Conservation (phyloP, 2,113 vertebrate species). For the Falcunculus frontatus region DNA sequence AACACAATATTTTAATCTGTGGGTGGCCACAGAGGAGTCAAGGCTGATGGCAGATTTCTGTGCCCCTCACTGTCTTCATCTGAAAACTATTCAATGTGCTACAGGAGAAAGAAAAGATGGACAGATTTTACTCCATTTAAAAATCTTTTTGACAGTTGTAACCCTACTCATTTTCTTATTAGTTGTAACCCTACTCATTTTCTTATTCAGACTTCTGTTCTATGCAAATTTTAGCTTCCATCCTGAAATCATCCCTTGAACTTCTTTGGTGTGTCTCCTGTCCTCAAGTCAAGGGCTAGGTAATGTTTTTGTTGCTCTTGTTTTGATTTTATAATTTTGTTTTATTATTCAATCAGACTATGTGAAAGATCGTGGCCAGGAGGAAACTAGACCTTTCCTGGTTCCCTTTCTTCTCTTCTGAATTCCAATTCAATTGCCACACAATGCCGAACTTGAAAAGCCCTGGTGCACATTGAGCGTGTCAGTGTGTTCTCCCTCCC, state of each 20-base stretch:
- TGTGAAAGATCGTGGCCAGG: accelerated
- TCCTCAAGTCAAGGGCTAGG: background rate
- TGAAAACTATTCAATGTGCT: background rate
- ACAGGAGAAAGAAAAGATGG: background rate
- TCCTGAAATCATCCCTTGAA: background rate
- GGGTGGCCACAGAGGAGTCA: background rate
- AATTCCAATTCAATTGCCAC: background rate
- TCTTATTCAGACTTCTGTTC: background rate
- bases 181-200: background rate
- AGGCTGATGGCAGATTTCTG: background rate
- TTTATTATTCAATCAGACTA: background rate
- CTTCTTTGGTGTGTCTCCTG: background rate
- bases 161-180: background rate
- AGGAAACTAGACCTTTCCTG: background rate
- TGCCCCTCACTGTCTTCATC: background rate
- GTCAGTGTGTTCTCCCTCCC: background rate
- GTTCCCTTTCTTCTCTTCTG: background rate
- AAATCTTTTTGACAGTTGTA: background rate
- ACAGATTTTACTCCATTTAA: background rate
- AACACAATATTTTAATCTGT: background rate
- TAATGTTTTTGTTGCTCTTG: background rate
- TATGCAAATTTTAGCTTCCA: background rate
- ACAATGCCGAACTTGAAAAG: background rate
- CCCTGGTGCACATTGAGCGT: background rate
- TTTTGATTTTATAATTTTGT: background rate